Percentiles rank a stretch among this genome's conserved stretches.
Evolutionary conservation across 1,140 invertebrate genomes (phyloP).

Genomic region (Leptopilina clavipes): DNA sequence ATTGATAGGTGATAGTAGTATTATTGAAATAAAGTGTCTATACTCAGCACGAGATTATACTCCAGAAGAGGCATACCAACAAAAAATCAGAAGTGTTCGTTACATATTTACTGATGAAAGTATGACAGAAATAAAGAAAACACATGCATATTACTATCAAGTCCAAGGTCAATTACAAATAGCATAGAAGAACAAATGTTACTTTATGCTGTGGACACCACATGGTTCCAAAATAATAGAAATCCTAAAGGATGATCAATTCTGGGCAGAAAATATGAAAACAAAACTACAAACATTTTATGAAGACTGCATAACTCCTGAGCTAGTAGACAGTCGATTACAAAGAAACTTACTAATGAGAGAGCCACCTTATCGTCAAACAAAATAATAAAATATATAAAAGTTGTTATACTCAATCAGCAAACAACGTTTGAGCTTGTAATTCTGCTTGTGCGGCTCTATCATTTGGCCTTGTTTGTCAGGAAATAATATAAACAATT

Average conservation of each 20-base stretch:
- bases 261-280: not conserved
- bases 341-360: not conserved
- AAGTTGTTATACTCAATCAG: no score
- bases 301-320: not conserved
- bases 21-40: conserved; percentile 35
- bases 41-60: not conserved
- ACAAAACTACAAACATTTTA: not conserved
- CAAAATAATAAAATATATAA: no score
- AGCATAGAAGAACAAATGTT: not conserved
- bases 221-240: not conserved
- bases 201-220: not conserved
- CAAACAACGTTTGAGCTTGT: no score
- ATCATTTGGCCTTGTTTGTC: no score
- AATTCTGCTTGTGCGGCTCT: no score
- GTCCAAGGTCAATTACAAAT: not conserved
- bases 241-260: not conserved
- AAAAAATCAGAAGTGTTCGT: not conserved
- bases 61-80: conserved; percentile 7
- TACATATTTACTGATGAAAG: not conserved
- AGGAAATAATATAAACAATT: no score
- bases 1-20: conserved; percentile 15
- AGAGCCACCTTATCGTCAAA: not conserved
- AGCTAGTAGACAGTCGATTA: not conserved
- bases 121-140: not conserved
- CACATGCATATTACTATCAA: not conserved